Percentiles rank a stretch among this genome's conserved stretches.
Evolutionary conservation across 2,888 invertebrate genomes (phyloP).

Genomic region (Scaptomyza flava): DNA sequence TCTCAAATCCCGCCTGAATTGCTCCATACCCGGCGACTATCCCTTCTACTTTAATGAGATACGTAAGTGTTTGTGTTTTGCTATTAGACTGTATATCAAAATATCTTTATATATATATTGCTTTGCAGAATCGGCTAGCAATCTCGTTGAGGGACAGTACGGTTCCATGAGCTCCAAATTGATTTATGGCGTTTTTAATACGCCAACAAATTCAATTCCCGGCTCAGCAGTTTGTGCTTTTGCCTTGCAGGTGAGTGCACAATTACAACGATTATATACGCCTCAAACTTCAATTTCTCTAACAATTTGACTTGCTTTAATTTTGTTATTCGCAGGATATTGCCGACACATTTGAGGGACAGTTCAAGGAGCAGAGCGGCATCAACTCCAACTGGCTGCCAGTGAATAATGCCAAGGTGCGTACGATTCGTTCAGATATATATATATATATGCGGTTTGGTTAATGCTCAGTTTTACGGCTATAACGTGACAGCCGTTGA

Average conservation of each 20-base stretch:
- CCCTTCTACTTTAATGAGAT: conserved; percentile 98
- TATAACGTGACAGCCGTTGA: conserved; percentile 44
- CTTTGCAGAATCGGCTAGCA: conserved; percentile 94
- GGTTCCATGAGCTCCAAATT: conserved; percentile 93
- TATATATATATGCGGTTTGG: background rate
- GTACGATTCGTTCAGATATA: conserved; percentile 25
- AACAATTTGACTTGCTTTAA: background rate
- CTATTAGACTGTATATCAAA: background rate
- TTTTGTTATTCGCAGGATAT: conserved; percentile 89
- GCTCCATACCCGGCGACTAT: conserved; percentile 96
- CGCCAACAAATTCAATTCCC: conserved; percentile 97
- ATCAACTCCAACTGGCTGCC: conserved; percentile 97
- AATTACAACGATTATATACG: conserved; percentile 26
- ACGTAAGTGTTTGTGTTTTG: conserved; percentile 90
- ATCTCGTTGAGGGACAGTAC: conserved; percentile 95
- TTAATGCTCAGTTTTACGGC: conserved; percentile 39
- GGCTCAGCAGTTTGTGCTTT: conserved; percentile 99
- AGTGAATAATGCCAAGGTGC: conserved; percentile 93
- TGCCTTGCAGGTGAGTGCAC: conserved; percentile 89
- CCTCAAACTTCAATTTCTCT: conserved; percentile 36
- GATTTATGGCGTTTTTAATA: conserved; percentile 98
- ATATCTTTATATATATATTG: conserved; percentile 14
- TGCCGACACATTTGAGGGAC: conserved; percentile 96
- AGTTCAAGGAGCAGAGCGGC: conserved; percentile 97
- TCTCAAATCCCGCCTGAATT: conserved; percentile 96